Conservation (phyloP, 2,113 vertebrate genomes). For the Apeltes quadracus region DNA sequence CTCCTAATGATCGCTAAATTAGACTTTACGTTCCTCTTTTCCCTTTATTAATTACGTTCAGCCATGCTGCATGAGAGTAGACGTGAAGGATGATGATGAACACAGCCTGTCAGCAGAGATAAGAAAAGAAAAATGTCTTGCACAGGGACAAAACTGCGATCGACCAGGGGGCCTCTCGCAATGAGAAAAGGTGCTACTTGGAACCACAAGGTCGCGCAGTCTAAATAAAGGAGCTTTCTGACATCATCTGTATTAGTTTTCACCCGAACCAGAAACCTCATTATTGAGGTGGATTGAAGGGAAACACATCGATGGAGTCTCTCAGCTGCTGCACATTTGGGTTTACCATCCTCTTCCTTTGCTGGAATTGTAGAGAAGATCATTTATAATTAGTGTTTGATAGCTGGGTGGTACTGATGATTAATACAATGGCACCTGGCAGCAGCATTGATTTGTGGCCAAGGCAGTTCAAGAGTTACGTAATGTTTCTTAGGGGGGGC, state of each 20-base stretch:
- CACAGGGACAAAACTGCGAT: conserved; percentile 55
- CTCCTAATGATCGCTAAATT: conserved; percentile 5
- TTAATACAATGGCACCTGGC: conserved; percentile 42
- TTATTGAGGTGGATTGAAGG: background rate
- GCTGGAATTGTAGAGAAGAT: no score
- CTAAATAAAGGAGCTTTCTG: conserved; percentile 37
- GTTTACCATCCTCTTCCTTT: background rate
- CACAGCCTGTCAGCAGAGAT: conserved; percentile 58
- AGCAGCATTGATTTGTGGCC: conserved; percentile 52
- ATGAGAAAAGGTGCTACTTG: conserved; percentile 40
- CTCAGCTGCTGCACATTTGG: background rate
- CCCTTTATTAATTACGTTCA: conserved; percentile 20
- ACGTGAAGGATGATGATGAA: conserved; percentile 50
- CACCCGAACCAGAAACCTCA: background rate
- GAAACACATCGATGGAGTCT: background rate
- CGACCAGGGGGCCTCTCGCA: conserved; percentile 29
- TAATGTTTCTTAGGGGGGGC: conserved; percentile 44
- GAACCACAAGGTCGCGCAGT: conserved; percentile 48
- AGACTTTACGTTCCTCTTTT: conserved; percentile 2
- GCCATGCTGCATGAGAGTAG: conserved; percentile 17
- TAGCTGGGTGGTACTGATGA: conserved; percentile 23
- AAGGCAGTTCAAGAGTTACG: conserved; percentile 56
- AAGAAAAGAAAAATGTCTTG: conserved; percentile 64
- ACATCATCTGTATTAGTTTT: background rate
- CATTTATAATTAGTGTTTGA: conserved; percentile 12